Percentiles rank a stretch among this genome's conserved stretches.
Conservation (phyloP, 2,113 vertebrate species). For the Mellivora capensis region DNA sequence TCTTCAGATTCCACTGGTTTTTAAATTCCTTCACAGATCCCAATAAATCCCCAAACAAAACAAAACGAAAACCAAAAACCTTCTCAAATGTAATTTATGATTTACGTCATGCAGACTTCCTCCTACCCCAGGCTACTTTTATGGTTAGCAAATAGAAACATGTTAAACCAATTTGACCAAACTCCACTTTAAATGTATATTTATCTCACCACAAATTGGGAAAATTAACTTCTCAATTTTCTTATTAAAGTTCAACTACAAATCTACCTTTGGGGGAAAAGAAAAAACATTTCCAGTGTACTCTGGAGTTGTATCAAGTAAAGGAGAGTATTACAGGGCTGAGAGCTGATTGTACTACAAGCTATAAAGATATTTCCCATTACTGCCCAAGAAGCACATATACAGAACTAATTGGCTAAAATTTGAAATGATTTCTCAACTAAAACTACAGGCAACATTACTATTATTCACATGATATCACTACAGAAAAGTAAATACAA, state of each 20-base stretch:
- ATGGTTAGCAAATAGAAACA: slow-evolving; percentile 2
- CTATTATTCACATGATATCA: neutral
- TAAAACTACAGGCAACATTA: neutral
- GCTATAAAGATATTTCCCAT: neutral
- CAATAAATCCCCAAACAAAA: neutral
- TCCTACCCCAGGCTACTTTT: neutral
- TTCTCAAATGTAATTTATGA: neutral
- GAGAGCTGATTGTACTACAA: neutral
- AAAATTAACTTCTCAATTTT: slow-evolving; percentile 63
- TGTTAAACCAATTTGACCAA: slow-evolving; percentile 37
- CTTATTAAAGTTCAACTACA: slow-evolving; percentile 22
- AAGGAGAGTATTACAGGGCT: neutral
- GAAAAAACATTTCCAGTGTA: neutral
- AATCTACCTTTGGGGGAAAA: neutral
- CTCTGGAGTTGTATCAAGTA: neutral
- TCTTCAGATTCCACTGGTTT: neutral
- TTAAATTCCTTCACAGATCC: neutral
- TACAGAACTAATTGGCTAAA: neutral
- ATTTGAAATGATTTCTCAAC: neutral
- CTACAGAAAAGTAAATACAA: neutral
- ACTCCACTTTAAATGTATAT: slow-evolving; percentile 8
- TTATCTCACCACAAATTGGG: slow-evolving; percentile 49
- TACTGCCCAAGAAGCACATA: neutral
- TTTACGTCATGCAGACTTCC: neutral
- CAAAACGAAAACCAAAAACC: neutral